Evolutionary conservation across 2,888 invertebrate species (phyloP).

Genomic region (Clostera curtula): DNA sequence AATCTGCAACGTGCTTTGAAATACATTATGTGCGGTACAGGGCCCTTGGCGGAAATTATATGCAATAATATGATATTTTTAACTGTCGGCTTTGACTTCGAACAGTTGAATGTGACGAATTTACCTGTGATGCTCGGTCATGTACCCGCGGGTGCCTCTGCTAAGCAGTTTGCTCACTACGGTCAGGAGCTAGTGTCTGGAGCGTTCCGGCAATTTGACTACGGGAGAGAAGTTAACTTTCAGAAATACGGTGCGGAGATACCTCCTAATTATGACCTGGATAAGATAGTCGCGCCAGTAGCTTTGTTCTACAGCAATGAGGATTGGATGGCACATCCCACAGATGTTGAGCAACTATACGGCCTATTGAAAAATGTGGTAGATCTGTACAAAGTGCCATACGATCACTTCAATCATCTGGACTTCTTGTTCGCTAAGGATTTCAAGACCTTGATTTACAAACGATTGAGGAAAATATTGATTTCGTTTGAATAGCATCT

Average conservation of each 20-base stretch:
- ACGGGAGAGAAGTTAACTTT: conserved; percentile 37
- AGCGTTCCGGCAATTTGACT: conserved; percentile 44
- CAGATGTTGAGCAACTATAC: conserved; percentile 72
- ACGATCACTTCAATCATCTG: conserved; percentile 56
- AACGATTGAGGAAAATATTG: conserved; percentile 27
- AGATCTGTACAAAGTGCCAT: conserved; percentile 71
- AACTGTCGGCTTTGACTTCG: conserved; percentile 71
- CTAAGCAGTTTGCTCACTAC: conserved; percentile 70
- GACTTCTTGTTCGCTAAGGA: conserved; percentile 53
- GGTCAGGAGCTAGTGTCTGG: conserved; percentile 56
- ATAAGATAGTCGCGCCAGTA: conserved; percentile 40
- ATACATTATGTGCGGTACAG: conserved; percentile 51
- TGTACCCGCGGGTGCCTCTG: conserved; percentile 70
- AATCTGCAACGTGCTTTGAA: conserved; percentile 61
- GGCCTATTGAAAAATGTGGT: conserved; percentile 66
- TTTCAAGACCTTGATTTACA: conserved; percentile 35
- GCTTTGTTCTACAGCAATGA: conserved; percentile 57
- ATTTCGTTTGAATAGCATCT: conserved; percentile 14
- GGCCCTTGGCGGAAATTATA: conserved; percentile 55
- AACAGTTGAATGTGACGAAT: conserved; percentile 74
- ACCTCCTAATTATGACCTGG: conserved; percentile 44
- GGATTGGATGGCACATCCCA: conserved; percentile 78
- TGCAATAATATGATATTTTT: conserved; percentile 77
- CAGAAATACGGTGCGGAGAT: conserved; percentile 31
- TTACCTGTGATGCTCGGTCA: conserved; percentile 71